A percentile compares a stretch with the other conserved stretches of the same genome.
Conservation (phyloP, 2,113 vertebrate species). For the Amazona guildingii region DNA sequence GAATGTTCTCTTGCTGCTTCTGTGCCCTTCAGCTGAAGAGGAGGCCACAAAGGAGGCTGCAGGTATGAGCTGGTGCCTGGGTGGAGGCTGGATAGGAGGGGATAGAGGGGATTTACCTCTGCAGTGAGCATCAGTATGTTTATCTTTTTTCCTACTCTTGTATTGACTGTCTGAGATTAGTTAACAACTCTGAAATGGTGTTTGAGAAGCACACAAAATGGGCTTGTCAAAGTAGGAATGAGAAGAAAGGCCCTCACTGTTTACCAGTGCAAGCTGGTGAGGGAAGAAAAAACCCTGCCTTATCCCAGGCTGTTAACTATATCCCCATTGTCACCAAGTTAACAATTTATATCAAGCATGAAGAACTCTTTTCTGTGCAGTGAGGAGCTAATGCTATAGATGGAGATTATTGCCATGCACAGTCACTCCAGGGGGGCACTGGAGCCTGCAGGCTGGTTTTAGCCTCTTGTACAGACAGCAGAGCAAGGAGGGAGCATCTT, state of each 20-base stretch:
- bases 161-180: background rate
- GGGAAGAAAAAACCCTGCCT: background rate
- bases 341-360: background rate
- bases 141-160: background rate
- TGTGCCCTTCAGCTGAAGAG: background rate
- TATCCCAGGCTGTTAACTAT: background rate
- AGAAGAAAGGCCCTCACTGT: background rate
- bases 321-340: background rate
- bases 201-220: background rate
- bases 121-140: background rate
- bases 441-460: background rate
- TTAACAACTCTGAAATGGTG: background rate
- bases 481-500: background rate
- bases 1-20: background rate
- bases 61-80: background rate
- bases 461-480: background rate
- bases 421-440: background rate
- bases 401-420: background rate
- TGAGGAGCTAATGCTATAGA: background rate
- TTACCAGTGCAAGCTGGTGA: background rate
- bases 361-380: background rate
- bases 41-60: rapidly evolving
- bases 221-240: background rate
- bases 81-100: background rate
- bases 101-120: background rate